Evolutionary conservation across 2,113 vertebrate genomes (phyloP).

Genomic region (Trematocara marginatum): DNA sequence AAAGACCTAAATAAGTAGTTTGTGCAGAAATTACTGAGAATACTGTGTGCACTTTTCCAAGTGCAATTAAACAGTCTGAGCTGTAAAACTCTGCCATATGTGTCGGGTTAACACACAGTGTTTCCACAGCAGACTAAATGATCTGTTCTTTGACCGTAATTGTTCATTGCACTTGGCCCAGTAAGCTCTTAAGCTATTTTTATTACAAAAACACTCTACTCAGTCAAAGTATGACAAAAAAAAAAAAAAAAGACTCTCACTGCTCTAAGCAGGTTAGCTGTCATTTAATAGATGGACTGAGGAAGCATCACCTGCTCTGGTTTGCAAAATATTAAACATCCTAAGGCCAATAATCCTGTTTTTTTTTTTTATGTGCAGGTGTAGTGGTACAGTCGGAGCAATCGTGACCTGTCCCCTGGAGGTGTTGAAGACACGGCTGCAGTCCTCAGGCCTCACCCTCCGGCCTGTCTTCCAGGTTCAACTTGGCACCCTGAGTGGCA

Average conservation of each 20-base stretch:
- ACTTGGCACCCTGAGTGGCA: slow-evolving; percentile 84
- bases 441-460: slow-evolving; percentile 88
- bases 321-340: neutral
- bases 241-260: neutral
- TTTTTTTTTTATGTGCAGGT: slow-evolving; percentile 74
- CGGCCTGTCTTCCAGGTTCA: slow-evolving; percentile 89
- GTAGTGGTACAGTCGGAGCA: slow-evolving; percentile 93
- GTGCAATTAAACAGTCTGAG: neutral
- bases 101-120: neutral
- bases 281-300: neutral
- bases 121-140: neutral
- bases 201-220: neutral
- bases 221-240: neutral
- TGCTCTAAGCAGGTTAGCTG: neutral
- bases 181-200: neutral
- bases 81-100: neutral
- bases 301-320: neutral
- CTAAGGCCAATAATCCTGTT: neutral
- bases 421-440: slow-evolving; percentile 91
- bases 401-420: slow-evolving; percentile 93
- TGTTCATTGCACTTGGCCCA: neutral
- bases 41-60: neutral
- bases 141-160: neutral
- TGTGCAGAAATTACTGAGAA: neutral
- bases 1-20: neutral